Percentiles rank a stretch among this genome's conserved stretches.
phyloP scores from a whole-genome alignment of 2,888 invertebrate genomes.

The Caenorhabditis imperialis region DNA sequence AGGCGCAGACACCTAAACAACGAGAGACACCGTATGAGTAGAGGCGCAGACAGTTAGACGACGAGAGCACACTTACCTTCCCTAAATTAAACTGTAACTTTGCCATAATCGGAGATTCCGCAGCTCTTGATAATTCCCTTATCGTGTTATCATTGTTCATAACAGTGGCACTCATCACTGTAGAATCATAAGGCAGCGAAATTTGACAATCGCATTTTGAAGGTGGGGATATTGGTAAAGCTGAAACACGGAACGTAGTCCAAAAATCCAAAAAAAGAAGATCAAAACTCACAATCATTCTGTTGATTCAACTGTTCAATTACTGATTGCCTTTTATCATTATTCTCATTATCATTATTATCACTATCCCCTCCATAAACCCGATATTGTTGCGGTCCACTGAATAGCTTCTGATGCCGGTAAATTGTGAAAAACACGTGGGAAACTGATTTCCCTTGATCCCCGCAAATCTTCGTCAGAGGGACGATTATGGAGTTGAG shows the following conservation, averaged over 20 bases:
- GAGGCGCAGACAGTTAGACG: too few species aligned
- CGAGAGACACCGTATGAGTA: too few species aligned
- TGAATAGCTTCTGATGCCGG: slow-evolving; percentile 58
- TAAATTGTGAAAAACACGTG: slow-evolving; percentile 62
- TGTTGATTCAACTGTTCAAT: too few species aligned
- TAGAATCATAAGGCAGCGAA: slow-evolving; percentile 19
- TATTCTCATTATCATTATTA: too few species aligned
- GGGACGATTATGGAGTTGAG: slow-evolving; percentile 37
- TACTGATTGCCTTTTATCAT: too few species aligned
- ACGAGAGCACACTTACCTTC: too few species aligned
- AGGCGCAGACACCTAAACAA: too few species aligned
- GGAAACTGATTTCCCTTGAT: slow-evolving; percentile 37
- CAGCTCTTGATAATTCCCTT: background rate
- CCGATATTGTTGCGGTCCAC: slow-evolving; percentile 42
- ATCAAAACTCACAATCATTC: slow-evolving; percentile 1
- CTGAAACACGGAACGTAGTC: too few species aligned
- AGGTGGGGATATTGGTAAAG: slow-evolving; percentile 14
- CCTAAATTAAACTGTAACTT: slow-evolving; percentile 53
- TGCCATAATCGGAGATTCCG: slow-evolving; percentile 25
- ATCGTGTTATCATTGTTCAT: slow-evolving; percentile 14
- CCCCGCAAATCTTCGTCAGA: slow-evolving; percentile 12
- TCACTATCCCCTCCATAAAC: slow-evolving; percentile 11
- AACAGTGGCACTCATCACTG: slow-evolving; percentile 54
- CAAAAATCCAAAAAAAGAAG: background rate
- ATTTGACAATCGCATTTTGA: slow-evolving; percentile 28